Conservation (phyloP, 2,888 invertebrate species). For the Caenorhabditis panamensis region DNA sequence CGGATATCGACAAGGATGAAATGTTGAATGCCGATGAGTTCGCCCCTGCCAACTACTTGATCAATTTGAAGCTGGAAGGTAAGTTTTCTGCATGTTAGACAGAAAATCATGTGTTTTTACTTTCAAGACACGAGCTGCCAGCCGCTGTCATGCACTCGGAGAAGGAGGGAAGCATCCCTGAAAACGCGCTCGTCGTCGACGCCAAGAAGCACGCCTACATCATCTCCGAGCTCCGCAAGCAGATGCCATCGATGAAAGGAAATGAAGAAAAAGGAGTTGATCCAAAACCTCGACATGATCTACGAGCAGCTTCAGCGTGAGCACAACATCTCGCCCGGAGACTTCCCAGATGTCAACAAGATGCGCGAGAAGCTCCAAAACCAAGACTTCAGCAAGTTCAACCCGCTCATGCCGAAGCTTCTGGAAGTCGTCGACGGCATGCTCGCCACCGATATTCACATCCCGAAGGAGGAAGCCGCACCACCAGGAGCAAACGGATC, state of each 20-base stretch:
- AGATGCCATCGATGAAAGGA: conserved; percentile 99
- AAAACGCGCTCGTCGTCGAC: conserved; percentile 98
- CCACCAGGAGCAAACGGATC: conserved; percentile 57
- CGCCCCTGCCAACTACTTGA: conserved; percentile 97
- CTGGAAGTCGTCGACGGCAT: conserved; percentile 93
- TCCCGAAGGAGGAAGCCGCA: conserved; percentile 90
- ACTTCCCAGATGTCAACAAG: conserved; percentile 97
- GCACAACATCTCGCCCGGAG: conserved; percentile 96
- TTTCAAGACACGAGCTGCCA: conserved; percentile 78
- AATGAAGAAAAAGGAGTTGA: conserved; percentile 96
- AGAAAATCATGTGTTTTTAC: not conserved
- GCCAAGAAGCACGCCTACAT: conserved; percentile 98
- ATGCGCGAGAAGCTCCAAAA: conserved; percentile 93
- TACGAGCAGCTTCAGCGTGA: conserved; percentile 88
- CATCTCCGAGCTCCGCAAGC: conserved; percentile 89
- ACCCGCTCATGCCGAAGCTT: conserved; percentile 89
- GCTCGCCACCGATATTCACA: conserved; percentile 96
- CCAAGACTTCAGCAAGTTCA: conserved; percentile 83
- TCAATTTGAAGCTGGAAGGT: conserved; percentile 87
- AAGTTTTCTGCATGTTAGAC: not conserved
- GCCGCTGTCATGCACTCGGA: conserved; percentile 94
- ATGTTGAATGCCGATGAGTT: conserved; percentile 97
- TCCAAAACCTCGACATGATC: conserved; percentile 92
- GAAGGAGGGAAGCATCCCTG: conserved; percentile 89
- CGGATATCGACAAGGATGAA: conserved; percentile 89